Conservation (phyloP, 2,113 vertebrate species). For the Oceanodroma tethys region DNA sequence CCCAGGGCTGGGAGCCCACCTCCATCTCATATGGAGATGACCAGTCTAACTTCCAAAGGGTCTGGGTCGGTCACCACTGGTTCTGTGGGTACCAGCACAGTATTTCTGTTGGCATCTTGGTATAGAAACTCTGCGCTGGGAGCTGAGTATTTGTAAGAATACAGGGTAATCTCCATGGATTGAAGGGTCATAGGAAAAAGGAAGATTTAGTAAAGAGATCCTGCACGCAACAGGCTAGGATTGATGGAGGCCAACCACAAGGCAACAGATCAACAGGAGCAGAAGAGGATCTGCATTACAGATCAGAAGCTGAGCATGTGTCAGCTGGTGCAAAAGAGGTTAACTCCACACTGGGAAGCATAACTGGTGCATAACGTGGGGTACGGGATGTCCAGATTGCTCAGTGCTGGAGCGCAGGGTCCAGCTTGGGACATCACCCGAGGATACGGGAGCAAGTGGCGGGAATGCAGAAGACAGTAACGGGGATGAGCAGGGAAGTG, state of each 20-base stretch:
- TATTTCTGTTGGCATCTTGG: neutral
- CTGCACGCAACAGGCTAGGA: rapidly evolving
- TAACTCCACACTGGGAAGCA: neutral
- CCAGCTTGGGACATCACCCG: rapidly evolving
- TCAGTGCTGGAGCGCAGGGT: neutral
- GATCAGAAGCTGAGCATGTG: neutral
- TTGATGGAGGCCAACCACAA: neutral
- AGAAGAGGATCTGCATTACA: neutral
- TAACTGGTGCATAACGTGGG: neutral
- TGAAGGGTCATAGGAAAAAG: neutral
- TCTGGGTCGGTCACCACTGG: rapidly evolving
- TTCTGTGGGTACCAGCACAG: neutral
- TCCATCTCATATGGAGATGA: neutral
- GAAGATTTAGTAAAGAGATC: neutral
- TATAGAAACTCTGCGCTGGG: neutral
- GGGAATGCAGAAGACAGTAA: neutral
- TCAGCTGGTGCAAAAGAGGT: neutral
- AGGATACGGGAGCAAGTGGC: neutral
- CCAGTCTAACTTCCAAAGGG: neutral
- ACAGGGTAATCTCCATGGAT: neutral
- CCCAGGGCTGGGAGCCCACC: neutral
- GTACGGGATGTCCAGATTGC: neutral
- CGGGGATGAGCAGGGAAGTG: neutral
- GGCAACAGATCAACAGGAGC: neutral
- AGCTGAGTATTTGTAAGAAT: neutral